Percentiles rank a stretch among this genome's conserved stretches.
These are phyloP conservation scores for Schizothorax lantsangensis DNA, from an alignment of 2,797 vertebrate species.

Conservation along the genomic window DNA sequence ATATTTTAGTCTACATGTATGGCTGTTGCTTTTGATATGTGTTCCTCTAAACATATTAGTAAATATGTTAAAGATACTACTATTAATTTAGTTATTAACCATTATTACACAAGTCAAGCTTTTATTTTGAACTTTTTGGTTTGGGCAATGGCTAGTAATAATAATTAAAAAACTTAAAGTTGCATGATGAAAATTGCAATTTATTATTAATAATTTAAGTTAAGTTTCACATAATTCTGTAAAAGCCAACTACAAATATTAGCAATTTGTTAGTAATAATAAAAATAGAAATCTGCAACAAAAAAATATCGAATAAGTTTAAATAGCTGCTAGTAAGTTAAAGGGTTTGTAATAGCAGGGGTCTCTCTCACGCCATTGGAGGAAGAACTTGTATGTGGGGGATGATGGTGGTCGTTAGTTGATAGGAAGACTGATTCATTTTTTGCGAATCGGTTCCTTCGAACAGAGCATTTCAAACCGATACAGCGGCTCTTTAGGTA, in stretches of 20 bases:
- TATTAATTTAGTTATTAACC: not conserved
- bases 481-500: not conserved
- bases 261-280: not conserved
- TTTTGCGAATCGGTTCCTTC: not conserved
- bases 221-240: too few relatives aligned
- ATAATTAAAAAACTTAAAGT: not conserved
- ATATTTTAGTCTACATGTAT: not conserved
- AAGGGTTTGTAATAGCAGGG: not conserved
- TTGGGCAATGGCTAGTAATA: not conserved
- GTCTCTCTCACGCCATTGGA: not conserved
- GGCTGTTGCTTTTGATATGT: not conserved
- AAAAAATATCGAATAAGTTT: not conserved
- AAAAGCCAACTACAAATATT: not conserved
- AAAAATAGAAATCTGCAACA: not conserved
- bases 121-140: not conserved
- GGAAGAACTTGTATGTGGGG: slow-evolving; percentile 15
- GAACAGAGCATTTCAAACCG: not conserved
- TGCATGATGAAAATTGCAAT: not conserved
- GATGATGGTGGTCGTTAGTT: slow-evolving; percentile 29
- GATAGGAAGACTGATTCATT: not conserved
- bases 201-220: not conserved
- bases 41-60: not conserved
- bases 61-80: not conserved
- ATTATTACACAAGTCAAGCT: not conserved
- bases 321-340: not conserved